Base-by-base conservation (phyloP, 2,888 invertebrate species). In the Drosophila mayaguana region DNA sequence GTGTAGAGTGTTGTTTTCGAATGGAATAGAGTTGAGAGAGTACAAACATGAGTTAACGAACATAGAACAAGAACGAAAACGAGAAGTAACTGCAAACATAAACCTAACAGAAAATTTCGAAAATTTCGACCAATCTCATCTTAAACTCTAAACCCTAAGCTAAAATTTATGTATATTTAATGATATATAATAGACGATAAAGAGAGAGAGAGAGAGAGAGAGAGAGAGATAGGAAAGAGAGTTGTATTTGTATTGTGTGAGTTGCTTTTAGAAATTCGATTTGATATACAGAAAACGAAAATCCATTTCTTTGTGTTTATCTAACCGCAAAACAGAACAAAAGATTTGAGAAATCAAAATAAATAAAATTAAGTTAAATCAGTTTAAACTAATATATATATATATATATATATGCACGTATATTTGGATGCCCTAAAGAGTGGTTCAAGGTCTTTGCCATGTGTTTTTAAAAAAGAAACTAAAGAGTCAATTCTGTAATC, bases 381-480 rank as follows among this genome's bases (percentile, higher is more conserved):
- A 40, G 16, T 25, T 55, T 34, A 55, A 57, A 50, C 38, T 40
- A 63, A 36, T 51, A 62, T 12, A 25, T 34, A 42, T 34, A 42
- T 34, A n/a, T n/a, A 62, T 12, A 20, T 40, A 42, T 34, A 28
- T 6, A 4, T 9, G 45, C 34, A 6, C 14, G 16, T n/a, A 20
- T 18, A 22, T 14, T n/a, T 38, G 25, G 36, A 5, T 9, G n/a
- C 32, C 34, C 56, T 36, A 40, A 8, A 50, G 59, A 18, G 25
- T 50, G 50, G 25, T 84, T 90, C 90, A 91, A 91, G 90, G 91
- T 91, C 91, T 87, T 71, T 43, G 51, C 45, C 48, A 53, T 46
- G 59, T 65, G 55, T 79, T 91, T 90, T 91, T 79, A 90, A 90
- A 91, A 90, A 83, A 81, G 32, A 18, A 2, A 3, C 48, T 18